Evolutionary conservation across 1,140 invertebrate species (phyloP), one percentile per base, ranked within the genome.

Genomic region (Adoxophyes honmai): DNA sequence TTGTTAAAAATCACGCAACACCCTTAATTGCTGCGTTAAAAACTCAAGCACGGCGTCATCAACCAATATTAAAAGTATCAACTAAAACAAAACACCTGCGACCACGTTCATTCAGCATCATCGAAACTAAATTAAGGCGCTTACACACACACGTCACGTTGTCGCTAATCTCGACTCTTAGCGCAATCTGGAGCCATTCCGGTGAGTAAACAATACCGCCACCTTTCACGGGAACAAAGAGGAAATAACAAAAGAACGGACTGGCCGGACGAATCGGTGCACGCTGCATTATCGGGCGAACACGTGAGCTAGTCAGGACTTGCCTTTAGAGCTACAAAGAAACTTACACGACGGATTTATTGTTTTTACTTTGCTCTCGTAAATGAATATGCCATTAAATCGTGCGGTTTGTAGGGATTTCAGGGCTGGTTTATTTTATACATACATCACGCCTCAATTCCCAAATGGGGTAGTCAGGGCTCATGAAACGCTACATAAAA

Each of bases 91-190:
- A 48, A 48, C 42, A 14, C 11, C 28, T 21, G 21, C 2, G 21
- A 4, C 18, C 16, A 21, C 42, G 42, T 48, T 48, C 42, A 5
- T 48, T 48, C 42, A 42, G 57, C 59, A 64, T 65, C 70, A 71
- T 69, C 62, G 68, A 62, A 69, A 66, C 62, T 64, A 64, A 73
- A 73, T 75, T 73, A 78, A 66, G 71, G 61, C 64, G 51, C 58
- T 70, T 70, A 73, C 66, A 80, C 61, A 80, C 74, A 75, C 68
- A 65, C 65, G 68, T 84, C 81, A 85, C 79, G 78, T 84, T 78
- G 72, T 78, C 75, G 70, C 75, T 84, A 82, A 84, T 84, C 73
- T 80, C 70, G 68, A 78, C 77, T 84, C 77, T 84, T 85, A 85
- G 73, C 73, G 73, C 79, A 84, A 85, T 82, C 78, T 83, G 70